phyloP scores from a whole-genome alignment of 2,888 invertebrate genomes.

The Pegoplata infirma region DNA sequence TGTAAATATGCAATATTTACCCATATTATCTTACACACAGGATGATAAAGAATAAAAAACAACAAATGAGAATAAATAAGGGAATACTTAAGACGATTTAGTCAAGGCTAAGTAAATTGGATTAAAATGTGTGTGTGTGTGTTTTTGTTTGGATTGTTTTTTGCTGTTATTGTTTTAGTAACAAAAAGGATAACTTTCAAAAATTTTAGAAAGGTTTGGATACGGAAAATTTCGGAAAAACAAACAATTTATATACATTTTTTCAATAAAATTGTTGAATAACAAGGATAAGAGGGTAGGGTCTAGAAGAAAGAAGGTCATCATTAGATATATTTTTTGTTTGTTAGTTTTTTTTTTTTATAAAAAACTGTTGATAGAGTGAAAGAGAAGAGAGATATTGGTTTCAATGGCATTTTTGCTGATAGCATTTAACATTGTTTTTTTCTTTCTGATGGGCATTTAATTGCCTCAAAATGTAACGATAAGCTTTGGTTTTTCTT shows the following conservation, averaged over 20 bases:
- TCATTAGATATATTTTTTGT: slow-evolving; percentile 22
- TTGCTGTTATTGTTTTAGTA: slow-evolving; percentile 8
- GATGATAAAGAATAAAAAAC: not conserved
- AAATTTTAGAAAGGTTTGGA: not conserved
- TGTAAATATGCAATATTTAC: slow-evolving; percentile 27
- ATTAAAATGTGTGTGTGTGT: slow-evolving; percentile 17
- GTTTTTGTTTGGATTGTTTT: not conserved
- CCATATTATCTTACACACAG: not conserved
- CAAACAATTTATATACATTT: slow-evolving; percentile 5
- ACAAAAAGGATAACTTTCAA: slow-evolving; percentile 1
- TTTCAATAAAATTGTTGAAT: slow-evolving; percentile 6
- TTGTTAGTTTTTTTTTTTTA: not conserved
- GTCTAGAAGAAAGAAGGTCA: slow-evolving; percentile 1
- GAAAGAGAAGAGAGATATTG: not conserved
- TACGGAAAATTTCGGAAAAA: not conserved
- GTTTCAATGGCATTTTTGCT: not conserved
- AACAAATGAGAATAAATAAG: not conserved
- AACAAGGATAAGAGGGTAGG: not conserved
- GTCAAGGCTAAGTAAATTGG: slow-evolving; percentile 30
- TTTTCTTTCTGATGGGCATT: not conserved
- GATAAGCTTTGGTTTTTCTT: not conserved
- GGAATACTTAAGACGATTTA: slow-evolving; percentile 6
- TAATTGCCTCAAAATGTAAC: slow-evolving; percentile 12
- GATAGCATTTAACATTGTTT: slow-evolving; percentile 8
- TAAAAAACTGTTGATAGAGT: not conserved